Base-by-base conservation (phyloP, 2,113 vertebrate genomes). In the Gopherus flavomarginatus region DNA sequence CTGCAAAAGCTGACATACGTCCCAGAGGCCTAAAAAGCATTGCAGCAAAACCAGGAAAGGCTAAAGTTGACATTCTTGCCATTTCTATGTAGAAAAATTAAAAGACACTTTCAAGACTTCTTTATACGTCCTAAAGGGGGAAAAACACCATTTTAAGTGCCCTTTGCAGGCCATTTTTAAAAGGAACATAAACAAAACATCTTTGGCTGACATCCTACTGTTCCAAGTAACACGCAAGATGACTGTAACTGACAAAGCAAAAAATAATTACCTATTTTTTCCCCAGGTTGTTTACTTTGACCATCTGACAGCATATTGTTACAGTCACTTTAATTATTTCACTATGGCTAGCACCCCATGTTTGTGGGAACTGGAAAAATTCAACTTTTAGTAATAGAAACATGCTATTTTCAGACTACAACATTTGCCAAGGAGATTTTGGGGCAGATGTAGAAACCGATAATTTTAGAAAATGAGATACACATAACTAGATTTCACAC, bases 141-240 rank as follows among this genome's bases (percentile, higher is more conserved):
- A 8, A 19, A 1, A 2, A 13, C 49, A 11, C 22, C 6, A 8
- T 8, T 31, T 0, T 5, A 38, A 29, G 11, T 0, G 14, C 9
- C 26, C 75, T 16, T n/a, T 26, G 26, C 5, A 6, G 47, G 47
- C 6, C 21, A 65, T 29, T 53, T 80, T 22, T 22, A 31, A 57
- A 86, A 29, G 2, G 0, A 2, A 8, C 8, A 47, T 31, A 35
- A 0, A 1, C 2, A 38, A 1, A 22, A 65, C 24, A 77, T 1
- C 44, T 31, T 8, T 4, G 31, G 35, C 77, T 29, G 42, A 3
- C 22, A 24, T 5, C 17, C n/a, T 8, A n/a, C 44, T 6, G 2
- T 47, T 1, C 4, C 0, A 19, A 42, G 24, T 21, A 9, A 35
- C 9, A 24, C 5, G 4, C 72, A 42, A 12, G 19, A 16, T 13